phyloP scores from a whole-genome alignment of 2,797 vertebrate species.

The Selene dorsalis region DNA sequence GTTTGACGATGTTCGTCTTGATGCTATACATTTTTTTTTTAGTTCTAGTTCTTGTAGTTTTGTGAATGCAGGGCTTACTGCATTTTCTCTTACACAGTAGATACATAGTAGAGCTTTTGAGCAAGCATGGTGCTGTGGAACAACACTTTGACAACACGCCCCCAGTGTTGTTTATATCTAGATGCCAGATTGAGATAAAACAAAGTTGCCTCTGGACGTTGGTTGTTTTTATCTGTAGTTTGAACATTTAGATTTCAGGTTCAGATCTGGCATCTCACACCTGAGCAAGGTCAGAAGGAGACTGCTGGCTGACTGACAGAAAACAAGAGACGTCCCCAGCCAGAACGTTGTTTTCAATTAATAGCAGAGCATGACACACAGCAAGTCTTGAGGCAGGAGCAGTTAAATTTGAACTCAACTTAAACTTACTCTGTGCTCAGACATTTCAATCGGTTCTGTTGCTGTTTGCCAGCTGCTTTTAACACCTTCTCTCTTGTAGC shows the following conservation, averaged over 20 bases:
- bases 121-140: no score
- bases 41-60: no score
- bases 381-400: slow-evolving; percentile 17
- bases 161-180: background rate
- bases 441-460: background rate
- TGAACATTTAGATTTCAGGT: slow-evolving; percentile 1
- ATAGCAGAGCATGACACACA: slow-evolving; percentile 4
- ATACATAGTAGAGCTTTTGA: background rate
- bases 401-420: slow-evolving; percentile 10
- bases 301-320: slow-evolving; percentile 3
- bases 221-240: background rate
- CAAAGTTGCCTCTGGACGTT: background rate
- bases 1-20: no score
- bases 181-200: background rate
- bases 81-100: no score
- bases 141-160: background rate
- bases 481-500: slow-evolving; percentile 12
- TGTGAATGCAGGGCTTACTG: no score
- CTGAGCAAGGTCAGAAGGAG: slow-evolving; percentile 12
- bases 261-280: slow-evolving; percentile 17
- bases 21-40: no score
- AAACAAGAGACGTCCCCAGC: slow-evolving; percentile 9
- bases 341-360: slow-evolving; percentile 27
- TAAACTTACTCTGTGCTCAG: background rate
- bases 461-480: slow-evolving; percentile 27